Evolutionary conservation across 2,888 invertebrate genomes (phyloP).

Genomic region (Himalopsyche japonica): DNA sequence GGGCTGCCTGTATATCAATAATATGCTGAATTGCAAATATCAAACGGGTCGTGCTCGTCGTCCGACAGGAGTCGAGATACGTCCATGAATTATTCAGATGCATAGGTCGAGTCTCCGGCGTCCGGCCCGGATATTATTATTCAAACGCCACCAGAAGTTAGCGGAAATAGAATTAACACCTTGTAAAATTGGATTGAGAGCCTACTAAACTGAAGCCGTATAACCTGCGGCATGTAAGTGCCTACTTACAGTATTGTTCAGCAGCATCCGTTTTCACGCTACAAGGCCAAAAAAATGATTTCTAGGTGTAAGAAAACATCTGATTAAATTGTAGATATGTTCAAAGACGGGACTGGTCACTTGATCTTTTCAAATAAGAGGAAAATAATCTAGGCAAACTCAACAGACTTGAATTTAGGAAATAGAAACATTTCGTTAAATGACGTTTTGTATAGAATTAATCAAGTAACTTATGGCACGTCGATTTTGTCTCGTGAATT

Average conservation of each 20-base stretch:
- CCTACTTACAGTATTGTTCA: background rate
- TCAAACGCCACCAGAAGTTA: background rate
- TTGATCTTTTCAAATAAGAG: too few species aligned
- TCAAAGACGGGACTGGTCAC: too few species aligned
- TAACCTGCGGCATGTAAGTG: background rate
- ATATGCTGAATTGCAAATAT: background rate
- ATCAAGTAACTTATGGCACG: too few species aligned
- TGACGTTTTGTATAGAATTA: too few species aligned
- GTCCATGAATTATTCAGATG: background rate
- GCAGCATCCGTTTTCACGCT: too few species aligned
- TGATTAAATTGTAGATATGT: too few species aligned
- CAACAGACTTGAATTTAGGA: too few species aligned
- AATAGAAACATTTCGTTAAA: too few species aligned
- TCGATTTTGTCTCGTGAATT: too few species aligned
- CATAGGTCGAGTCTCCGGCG: background rate
- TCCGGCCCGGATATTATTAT: background rate
- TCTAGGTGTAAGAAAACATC: too few species aligned
- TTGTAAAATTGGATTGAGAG: background rate
- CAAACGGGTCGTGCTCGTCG: background rate
- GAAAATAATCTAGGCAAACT: too few species aligned
- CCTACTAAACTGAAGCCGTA: background rate
- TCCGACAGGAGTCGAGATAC: background rate
- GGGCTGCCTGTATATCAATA: background rate
- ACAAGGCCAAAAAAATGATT: too few species aligned
- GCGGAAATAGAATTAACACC: background rate